A percentile compares a stretch with the other conserved stretches of the same genome.
Evolutionary conservation across 2,113 vertebrate species (phyloP).

Genomic region (Pristiophorus japonicus): DNA sequence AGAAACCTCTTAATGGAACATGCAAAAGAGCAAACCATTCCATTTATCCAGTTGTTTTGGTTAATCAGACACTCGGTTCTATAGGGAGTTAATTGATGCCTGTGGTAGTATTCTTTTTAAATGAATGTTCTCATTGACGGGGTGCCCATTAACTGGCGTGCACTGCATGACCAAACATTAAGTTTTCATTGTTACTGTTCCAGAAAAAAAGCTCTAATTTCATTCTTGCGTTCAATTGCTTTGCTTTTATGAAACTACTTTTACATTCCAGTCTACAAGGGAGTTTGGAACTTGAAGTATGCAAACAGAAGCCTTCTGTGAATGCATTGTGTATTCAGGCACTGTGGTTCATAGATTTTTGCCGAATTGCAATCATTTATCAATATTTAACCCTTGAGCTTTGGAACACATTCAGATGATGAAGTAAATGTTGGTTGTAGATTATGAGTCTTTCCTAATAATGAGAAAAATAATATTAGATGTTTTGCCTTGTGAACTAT

Average conservation of each 20-base stretch:
- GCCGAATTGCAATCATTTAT: neutral
- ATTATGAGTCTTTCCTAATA: neutral
- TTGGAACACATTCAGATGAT: neutral
- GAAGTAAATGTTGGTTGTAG: neutral
- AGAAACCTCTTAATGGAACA: neutral
- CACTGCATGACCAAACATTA: neutral
- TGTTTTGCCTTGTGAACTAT: neutral
- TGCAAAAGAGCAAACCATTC: neutral
- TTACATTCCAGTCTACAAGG: constrained; percentile 25
- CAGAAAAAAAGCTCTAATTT: constrained; percentile 15
- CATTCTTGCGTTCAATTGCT: constrained; percentile 20
- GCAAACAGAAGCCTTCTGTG: constrained; percentile 30
- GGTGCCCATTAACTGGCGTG: constrained; percentile 27
- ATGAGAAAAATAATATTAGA: neutral
- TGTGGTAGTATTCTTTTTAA: constrained; percentile 9
- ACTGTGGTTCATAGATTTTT: neutral
- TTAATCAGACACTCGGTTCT: neutral
- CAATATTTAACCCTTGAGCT: constrained; percentile 16
- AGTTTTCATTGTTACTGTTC: constrained; percentile 20
- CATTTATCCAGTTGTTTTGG: neutral
- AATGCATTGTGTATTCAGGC: constrained; percentile 8
- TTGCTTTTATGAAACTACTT: constrained; percentile 18
- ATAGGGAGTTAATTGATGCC: constrained; percentile 3
- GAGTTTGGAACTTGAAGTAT: constrained; percentile 36
- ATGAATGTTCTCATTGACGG: constrained; percentile 6